Evolutionary conservation across 2,797 vertebrate species (phyloP).

Genomic region (Echiichthys vipera): DNA sequence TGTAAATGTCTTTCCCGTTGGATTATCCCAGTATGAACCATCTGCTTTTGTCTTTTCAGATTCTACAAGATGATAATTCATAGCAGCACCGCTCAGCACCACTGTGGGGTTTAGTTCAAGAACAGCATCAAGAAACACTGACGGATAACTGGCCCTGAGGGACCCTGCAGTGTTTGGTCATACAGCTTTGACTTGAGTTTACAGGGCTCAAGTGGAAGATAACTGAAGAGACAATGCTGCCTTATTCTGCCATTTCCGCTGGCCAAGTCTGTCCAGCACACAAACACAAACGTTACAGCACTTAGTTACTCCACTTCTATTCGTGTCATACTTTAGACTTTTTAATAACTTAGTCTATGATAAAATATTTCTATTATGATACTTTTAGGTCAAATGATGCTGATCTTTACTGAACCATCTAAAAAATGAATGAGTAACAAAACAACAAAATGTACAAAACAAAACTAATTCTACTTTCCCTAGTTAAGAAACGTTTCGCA

Average conservation of each 20-base stretch:
- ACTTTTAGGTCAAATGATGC: not conserved
- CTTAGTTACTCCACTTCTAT: conserved; percentile 37
- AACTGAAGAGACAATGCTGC: conserved; percentile 56
- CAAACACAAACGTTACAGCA: conserved; percentile 18
- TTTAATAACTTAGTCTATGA: conserved; percentile 3
- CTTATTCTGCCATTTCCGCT: conserved; percentile 40
- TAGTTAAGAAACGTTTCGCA: not conserved
- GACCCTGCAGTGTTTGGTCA: conserved; percentile 57
- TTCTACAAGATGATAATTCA: conserved; percentile 84
- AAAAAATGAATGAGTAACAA: not conserved
- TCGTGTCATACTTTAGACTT: not conserved
- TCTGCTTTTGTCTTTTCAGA: conserved; percentile 79
- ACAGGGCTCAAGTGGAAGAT: conserved; percentile 62
- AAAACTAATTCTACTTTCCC: not conserved
- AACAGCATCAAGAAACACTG: conserved; percentile 52
- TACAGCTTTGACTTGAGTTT: conserved; percentile 48
- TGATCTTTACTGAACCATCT: not conserved
- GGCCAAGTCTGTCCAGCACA: conserved; percentile 21
- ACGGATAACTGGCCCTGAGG: conserved; percentile 44
- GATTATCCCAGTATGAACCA: conserved; percentile 46
- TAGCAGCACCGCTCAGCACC: conserved; percentile 61
- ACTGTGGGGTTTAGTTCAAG: conserved; percentile 51
- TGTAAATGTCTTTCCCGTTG: conserved; percentile 17
- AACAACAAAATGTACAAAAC: conserved; percentile 5
- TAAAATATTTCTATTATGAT: not conserved